Percentiles rank a stretch among this genome's conserved stretches.
These are phyloP conservation scores for Bombus soroeensis DNA, from an alignment of 1,140 invertebrate genomes.

Conservation along the genomic window DNA sequence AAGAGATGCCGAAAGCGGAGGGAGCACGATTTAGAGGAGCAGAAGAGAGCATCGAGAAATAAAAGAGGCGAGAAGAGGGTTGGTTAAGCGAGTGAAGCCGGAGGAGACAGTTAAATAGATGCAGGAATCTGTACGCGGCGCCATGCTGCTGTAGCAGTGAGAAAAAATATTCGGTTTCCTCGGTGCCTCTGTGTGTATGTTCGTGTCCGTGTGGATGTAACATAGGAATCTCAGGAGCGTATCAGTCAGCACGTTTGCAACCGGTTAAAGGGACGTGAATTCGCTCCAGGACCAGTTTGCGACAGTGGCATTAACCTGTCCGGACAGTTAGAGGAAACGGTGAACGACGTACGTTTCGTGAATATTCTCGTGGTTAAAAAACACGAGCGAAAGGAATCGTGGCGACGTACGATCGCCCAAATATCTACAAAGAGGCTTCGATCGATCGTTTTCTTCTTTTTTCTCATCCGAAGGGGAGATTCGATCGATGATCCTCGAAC, in stretches of 20 bases:
- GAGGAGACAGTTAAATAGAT: constrained; percentile 74
- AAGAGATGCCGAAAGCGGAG: constrained; percentile 48
- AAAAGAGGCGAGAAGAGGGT: constrained; percentile 41
- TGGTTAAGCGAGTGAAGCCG: constrained; percentile 28
- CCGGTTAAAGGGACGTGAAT: constrained; percentile 7
- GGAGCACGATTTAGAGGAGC: constrained; percentile 40
- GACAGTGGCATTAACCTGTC: constrained; percentile 1
- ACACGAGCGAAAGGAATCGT: neutral
- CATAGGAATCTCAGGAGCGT: constrained; percentile 42
- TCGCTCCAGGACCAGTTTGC: neutral
- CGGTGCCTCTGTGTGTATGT: constrained; percentile 2
- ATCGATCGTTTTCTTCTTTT: too few relatives aligned
- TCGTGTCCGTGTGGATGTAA: constrained; percentile 11
- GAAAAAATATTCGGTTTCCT: constrained; percentile 45
- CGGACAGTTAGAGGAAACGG: constrained; percentile 4
- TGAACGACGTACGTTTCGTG: neutral
- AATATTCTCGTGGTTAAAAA: neutral
- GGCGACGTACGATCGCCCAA: neutral
- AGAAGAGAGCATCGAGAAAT: constrained; percentile 58
- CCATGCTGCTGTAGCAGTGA: constrained; percentile 67
- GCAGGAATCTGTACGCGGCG: constrained; percentile 79
- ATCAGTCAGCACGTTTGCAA: constrained; percentile 17
- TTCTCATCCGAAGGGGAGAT: too few relatives aligned
- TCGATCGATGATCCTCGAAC: constrained; percentile 29
- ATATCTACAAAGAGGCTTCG: neutral